These are phyloP conservation scores for Eufriesea mexicana DNA, from an alignment of 1,140 invertebrate species.

Conservation along the genomic window DNA sequence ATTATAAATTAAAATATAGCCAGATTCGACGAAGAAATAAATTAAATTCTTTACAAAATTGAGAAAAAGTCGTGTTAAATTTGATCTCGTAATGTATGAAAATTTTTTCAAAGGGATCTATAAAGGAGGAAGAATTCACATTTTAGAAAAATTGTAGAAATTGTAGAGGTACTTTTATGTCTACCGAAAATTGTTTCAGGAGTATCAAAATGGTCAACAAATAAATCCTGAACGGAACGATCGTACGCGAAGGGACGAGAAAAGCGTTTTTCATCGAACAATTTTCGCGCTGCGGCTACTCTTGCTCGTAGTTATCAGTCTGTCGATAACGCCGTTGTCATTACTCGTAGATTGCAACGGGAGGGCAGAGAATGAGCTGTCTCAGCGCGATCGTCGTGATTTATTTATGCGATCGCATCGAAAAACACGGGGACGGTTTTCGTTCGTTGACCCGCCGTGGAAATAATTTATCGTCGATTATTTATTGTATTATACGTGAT, in stretches of 20 bases:
- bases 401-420: constrained; percentile 41
- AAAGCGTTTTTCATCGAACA: constrained; percentile 10
- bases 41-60: too few relatives aligned
- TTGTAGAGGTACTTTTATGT: too few relatives aligned
- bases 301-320: constrained; percentile 30
- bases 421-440: constrained; percentile 16
- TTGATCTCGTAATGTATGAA: too few relatives aligned
- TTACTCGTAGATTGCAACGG: constrained; percentile 39
- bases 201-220: background rate
- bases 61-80: too few relatives aligned
- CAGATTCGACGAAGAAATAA: too few relatives aligned
- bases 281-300: constrained; percentile 15
- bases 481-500: background rate
- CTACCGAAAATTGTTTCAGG: background rate
- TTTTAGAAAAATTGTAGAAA: too few relatives aligned
- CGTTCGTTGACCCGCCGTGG: background rate
- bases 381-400: constrained; percentile 36
- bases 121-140: too few relatives aligned
- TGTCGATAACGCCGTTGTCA: constrained; percentile 67
- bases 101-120: too few relatives aligned
- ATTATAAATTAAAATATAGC: too few relatives aligned
- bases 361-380: constrained; percentile 33
- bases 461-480: constrained; percentile 29
- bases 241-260: background rate
- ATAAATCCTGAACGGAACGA: background rate